Percentiles rank a stretch among this genome's conserved stretches.
These are phyloP conservation scores for Helogale parvula DNA, from an alignment of 2,113 vertebrate species.

Conservation along the genomic window DNA sequence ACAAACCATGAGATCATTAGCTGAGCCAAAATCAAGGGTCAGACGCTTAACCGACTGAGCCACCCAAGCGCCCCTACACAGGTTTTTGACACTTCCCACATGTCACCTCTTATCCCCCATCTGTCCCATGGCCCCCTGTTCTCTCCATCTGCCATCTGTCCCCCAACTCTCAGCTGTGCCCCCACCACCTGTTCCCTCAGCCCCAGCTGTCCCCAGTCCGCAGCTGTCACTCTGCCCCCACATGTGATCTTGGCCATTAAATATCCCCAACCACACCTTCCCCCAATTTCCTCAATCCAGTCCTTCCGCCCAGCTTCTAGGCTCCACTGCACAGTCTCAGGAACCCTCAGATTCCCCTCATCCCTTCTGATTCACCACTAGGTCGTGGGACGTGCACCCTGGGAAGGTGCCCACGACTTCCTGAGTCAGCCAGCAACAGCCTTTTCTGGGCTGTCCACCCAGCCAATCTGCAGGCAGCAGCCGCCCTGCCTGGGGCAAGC, in stretches of 20 bases:
- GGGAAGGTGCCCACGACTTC: not conserved
- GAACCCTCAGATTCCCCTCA: not conserved
- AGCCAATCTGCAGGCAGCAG: not conserved
- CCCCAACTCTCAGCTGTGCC: not conserved
- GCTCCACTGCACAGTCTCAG: not conserved
- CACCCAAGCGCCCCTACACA: not conserved
- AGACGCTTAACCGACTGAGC: not conserved
- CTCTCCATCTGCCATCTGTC: not conserved
- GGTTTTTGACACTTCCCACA: not conserved
- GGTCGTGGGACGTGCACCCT: not conserved
- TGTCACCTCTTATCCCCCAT: not conserved
- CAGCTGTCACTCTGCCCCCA: not conserved
- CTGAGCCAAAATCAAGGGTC: not conserved
- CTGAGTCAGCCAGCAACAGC: not conserved
- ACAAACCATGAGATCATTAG: not conserved
- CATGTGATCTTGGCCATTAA: not conserved
- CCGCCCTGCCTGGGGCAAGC: not conserved
- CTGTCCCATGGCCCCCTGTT: not conserved
- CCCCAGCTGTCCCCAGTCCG: not conserved
- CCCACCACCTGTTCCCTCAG: not conserved
- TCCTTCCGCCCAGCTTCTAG: not conserved
- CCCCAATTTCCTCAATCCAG: not conserved
- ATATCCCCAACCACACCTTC: not conserved
- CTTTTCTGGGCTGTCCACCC: not conserved
- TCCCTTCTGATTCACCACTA: not conserved